These are phyloP conservation scores for Tribolium freemani DNA, from an alignment of 2,888 invertebrate genomes.

Conservation along the genomic window DNA sequence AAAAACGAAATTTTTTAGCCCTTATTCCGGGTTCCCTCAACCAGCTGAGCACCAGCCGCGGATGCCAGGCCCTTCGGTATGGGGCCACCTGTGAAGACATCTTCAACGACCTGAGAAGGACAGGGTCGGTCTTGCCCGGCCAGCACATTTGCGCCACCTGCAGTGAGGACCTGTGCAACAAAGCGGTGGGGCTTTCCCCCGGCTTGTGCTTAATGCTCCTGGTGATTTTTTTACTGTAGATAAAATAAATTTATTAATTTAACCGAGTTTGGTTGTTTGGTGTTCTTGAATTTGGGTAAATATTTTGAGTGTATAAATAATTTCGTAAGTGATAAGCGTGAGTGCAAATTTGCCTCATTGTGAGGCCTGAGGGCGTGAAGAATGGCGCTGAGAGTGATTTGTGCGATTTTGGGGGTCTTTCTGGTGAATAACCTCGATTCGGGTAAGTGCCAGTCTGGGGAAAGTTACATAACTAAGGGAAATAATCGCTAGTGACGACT, in stretches of 20 bases:
- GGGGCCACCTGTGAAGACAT: slow-evolving; percentile 61
- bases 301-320: not conserved
- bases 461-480: not conserved
- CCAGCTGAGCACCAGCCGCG: slow-evolving; percentile 53
- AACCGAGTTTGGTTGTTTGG: not conserved
- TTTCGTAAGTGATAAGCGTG: not conserved
- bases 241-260: not conserved
- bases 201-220: not conserved
- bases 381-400: slow-evolving; percentile 23
- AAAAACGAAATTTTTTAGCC: not conserved
- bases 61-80: slow-evolving; percentile 58
- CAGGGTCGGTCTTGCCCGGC: slow-evolving; percentile 56
- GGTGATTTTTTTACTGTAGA: not conserved
- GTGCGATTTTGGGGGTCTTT: slow-evolving; percentile 6
- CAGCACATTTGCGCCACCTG: slow-evolving; percentile 61
- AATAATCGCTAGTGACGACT: slow-evolving; percentile 42
- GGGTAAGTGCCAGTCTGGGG: not conserved
- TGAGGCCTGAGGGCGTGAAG: not conserved
- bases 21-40: slow-evolving; percentile 19
- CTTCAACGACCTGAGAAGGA: slow-evolving; percentile 56
- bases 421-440: slow-evolving; percentile 7
- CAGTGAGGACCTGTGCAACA: slow-evolving; percentile 58
- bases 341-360: slow-evolving; percentile 13
- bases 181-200: not conserved
- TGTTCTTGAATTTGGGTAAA: not conserved